phyloP scores from a whole-genome alignment of 2,888 invertebrate species.

The Alcis repandata region DNA sequence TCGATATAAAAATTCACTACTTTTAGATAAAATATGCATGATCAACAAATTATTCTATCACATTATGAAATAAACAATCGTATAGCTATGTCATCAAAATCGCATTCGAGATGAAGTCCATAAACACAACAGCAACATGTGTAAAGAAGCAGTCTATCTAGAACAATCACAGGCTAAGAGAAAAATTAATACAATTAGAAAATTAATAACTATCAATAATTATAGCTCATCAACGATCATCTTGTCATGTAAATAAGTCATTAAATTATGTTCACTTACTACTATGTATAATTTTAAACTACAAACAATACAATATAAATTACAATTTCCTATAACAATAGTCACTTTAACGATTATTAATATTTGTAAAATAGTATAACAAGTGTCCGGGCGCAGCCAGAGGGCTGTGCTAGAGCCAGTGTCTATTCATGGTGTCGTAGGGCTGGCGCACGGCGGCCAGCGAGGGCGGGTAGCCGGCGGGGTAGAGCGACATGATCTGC shows the following conservation, averaged over 20 bases:
- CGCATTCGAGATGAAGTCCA: conserved; percentile 20
- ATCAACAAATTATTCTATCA: conserved; percentile 33
- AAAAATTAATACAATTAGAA: conserved; percentile 50
- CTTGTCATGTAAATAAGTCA: conserved; percentile 67
- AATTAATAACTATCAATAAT: conserved; percentile 50
- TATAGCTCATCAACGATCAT: conserved; percentile 55
- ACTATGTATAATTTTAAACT: conserved; percentile 62
- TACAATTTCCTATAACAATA: conserved; percentile 74
- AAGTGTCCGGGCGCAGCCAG: conserved; percentile 6
- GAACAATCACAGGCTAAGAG: conserved; percentile 56
- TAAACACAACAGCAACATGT: conserved; percentile 46
- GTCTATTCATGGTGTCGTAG: conserved; percentile 90
- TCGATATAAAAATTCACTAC: conserved; percentile 15
- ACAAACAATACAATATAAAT: conserved; percentile 77
- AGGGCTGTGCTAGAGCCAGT: conserved; percentile 86
- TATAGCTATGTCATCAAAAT: conserved; percentile 21
- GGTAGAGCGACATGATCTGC: conserved; percentile 88
- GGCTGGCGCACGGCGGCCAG: conserved; percentile 89
- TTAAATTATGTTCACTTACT: conserved; percentile 66
- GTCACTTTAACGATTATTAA: conserved; percentile 63
- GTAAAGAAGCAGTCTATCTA: conserved; percentile 59
- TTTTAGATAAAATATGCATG: conserved; percentile 29
- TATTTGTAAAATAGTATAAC: conserved; percentile 47
- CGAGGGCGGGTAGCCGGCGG: conserved; percentile 88
- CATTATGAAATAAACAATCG: conserved; percentile 20